phyloP scores from a whole-genome alignment of 2,797 vertebrate species.

The Pyrocephalus nanus region DNA sequence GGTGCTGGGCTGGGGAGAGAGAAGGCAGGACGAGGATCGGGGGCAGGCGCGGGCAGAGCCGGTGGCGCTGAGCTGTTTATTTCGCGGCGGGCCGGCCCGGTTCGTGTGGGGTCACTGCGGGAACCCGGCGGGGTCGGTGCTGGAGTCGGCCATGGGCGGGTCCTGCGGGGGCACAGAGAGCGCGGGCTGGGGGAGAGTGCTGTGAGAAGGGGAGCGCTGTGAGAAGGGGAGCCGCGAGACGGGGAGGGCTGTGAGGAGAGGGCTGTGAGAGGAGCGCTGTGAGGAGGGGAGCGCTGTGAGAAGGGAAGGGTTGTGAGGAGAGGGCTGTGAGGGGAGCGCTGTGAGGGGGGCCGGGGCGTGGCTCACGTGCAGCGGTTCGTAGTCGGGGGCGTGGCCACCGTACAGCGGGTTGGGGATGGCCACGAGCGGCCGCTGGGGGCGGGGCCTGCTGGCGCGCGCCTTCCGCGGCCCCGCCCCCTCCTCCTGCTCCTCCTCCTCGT shows the following conservation, averaged over 20 bases:
- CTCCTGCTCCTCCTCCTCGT: not conserved
- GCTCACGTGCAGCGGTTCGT: conserved; percentile 44
- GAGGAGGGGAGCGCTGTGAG: no score
- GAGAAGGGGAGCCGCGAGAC: no score
- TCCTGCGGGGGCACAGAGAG: not conserved
- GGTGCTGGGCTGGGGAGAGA: not conserved
- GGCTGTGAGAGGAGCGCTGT: no score
- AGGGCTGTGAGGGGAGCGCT: no score
- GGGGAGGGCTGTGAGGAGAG: no score
- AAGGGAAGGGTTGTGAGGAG: no score
- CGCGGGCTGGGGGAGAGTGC: not conserved
- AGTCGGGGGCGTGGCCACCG: not conserved
- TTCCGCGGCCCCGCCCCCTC: not conserved
- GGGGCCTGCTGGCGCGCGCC: not conserved
- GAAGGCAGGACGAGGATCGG: not conserved
- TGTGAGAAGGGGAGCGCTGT: not conserved
- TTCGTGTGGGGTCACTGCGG: not conserved
- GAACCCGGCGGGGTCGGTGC: not conserved
- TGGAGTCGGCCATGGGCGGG: not conserved
- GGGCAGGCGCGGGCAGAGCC: not conserved
- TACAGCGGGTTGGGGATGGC: conserved; percentile 47
- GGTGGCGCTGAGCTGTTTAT: conserved; percentile 3
- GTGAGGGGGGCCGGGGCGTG: not conserved
- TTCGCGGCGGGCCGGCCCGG: not conserved
- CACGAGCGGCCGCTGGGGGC: not conserved